Evolutionary conservation across 2,113 vertebrate species (phyloP).

Genomic region (Numida meleagris): DNA sequence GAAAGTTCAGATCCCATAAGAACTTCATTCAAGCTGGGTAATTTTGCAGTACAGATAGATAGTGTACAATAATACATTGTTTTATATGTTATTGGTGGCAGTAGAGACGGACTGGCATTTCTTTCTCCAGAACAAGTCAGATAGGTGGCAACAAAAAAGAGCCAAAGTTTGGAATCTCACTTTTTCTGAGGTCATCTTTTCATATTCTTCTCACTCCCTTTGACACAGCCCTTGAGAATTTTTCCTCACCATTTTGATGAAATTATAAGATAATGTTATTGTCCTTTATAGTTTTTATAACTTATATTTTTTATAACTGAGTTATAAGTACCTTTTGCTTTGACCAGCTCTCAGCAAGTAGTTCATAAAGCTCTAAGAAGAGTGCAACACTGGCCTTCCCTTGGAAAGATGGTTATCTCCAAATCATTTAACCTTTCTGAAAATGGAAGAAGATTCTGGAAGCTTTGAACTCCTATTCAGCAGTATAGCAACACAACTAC

Average conservation of each 20-base stretch:
- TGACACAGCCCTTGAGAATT: background rate
- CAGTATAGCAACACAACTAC: background rate
- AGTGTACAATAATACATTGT: background rate
- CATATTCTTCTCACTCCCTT: background rate
- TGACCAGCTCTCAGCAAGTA: fast-evolving
- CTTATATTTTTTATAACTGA: background rate
- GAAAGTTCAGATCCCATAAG: background rate
- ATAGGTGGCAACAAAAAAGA: background rate
- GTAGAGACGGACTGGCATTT: background rate
- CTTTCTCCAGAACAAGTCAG: background rate
- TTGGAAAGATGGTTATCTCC: fast-evolving
- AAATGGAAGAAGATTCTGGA: background rate
- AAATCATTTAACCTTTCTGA: background rate
- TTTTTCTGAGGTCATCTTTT: background rate
- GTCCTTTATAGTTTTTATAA: background rate
- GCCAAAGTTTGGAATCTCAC: background rate
- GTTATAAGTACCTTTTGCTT: background rate
- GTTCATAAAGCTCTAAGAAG: background rate
- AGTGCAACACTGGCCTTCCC: background rate
- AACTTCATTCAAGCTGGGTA: background rate
- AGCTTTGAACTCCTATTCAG: background rate
- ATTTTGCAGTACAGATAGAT: background rate
- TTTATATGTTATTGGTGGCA: background rate
- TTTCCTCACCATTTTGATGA: background rate
- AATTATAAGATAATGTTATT: background rate